Evolutionary conservation across 2,113 vertebrate genomes (phyloP).

Genomic region (Marcusenius ussheri): DNA sequence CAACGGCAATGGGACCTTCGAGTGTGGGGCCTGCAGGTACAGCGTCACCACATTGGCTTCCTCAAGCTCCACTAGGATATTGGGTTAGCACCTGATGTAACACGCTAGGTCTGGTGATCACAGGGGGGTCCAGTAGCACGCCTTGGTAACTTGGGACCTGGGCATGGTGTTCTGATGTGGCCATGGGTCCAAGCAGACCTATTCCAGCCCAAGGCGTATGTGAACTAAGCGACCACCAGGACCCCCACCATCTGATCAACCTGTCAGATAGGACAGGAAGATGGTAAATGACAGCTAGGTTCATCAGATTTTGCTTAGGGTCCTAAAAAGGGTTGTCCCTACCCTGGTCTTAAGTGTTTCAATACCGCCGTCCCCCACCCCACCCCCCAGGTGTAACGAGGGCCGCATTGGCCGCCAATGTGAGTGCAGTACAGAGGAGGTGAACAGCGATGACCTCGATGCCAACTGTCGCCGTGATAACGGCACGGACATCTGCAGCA

Average conservation of each 20-base stretch:
- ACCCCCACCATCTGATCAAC: neutral
- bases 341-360: neutral
- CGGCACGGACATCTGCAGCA: constrained; percentile 90
- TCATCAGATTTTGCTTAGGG: neutral
- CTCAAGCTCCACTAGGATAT: neutral
- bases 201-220: neutral
- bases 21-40: constrained; percentile 95
- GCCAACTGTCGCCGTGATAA: constrained; percentile 90
- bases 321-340: neutral
- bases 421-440: constrained; percentile 93
- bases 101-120: neutral
- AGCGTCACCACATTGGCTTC: neutral
- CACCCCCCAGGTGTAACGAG: constrained; percentile 72
- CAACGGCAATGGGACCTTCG: constrained; percentile 80
- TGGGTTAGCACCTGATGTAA: neutral
- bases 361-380: neutral
- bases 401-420: constrained; percentile 84
- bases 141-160: neutral
- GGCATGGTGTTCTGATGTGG: no score
- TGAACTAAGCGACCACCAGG: neutral
- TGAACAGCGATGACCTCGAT: constrained; percentile 90
- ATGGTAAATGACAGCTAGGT: neutral
- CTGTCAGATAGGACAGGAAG: neutral
- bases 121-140: neutral
- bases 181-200: neutral